Percentiles rank a stretch among this genome's conserved stretches.
These are phyloP conservation scores for Bembecia ichneumoniformis DNA, from an alignment of 2,888 invertebrate species.

Conservation along the genomic window DNA sequence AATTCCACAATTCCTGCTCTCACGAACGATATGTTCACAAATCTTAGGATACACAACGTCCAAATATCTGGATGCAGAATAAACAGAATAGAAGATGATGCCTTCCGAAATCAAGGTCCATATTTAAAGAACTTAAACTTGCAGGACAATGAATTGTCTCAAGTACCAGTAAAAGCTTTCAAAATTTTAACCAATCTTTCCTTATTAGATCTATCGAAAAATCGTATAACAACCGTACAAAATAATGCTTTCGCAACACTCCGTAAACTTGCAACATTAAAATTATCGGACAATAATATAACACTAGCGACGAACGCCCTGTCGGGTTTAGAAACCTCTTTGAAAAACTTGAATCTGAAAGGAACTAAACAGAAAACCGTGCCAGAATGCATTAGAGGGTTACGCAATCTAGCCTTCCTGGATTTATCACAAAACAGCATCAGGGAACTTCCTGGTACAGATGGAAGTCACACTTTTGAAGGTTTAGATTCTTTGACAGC, in stretches of 20 bases:
- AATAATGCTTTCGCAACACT: slow-evolving; percentile 83
- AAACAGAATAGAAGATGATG: slow-evolving; percentile 76
- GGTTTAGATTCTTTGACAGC: slow-evolving; percentile 87
- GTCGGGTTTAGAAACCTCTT: slow-evolving; percentile 82
- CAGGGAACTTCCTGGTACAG: slow-evolving; percentile 81
- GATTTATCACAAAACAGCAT: slow-evolving; percentile 92
- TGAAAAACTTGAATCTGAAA: slow-evolving; percentile 92
- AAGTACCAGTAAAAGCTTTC: slow-evolving; percentile 83
- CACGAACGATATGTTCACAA: slow-evolving; percentile 77
- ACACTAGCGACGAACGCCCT: slow-evolving; percentile 80
- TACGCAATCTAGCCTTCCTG: slow-evolving; percentile 86
- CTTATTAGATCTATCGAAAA: slow-evolving; percentile 87
- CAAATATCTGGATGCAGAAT: slow-evolving; percentile 89
- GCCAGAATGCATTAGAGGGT: slow-evolving; percentile 83
- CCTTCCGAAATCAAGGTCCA: slow-evolving; percentile 87
- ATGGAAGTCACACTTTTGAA: slow-evolving; percentile 78
- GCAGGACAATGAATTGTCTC: slow-evolving; percentile 84
- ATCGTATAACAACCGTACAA: slow-evolving; percentile 80
- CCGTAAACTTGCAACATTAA: slow-evolving; percentile 82
- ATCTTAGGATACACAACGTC: slow-evolving; percentile 83
- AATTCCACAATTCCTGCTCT: slow-evolving; percentile 84
- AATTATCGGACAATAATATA: slow-evolving; percentile 90
- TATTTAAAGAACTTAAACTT: slow-evolving; percentile 87
- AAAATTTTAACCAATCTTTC: slow-evolving; percentile 78
- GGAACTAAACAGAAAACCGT: slow-evolving; percentile 86